phyloP scores from a whole-genome alignment of 1,140 invertebrate species.

The Caenorhabditis tropicalis region DNA sequence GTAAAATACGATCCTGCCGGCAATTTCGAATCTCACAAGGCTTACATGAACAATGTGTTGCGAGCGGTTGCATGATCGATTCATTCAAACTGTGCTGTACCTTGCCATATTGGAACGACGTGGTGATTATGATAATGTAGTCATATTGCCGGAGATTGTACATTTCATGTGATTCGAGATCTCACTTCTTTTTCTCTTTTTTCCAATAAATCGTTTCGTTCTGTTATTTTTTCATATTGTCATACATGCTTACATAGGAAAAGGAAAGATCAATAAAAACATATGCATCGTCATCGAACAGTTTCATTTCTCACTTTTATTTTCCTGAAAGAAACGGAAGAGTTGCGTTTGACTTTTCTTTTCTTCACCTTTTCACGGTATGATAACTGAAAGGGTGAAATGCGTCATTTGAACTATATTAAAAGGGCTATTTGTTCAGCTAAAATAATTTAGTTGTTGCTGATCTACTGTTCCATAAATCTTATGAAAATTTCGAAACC shows the following conservation, averaged over 20 bases:
- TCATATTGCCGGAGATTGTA: background rate
- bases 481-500: background rate
- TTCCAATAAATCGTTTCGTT: background rate
- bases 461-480: background rate
- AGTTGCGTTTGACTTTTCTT: too few relatives aligned
- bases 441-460: background rate
- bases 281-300: background rate
- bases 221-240: background rate
- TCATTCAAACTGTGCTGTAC: background rate
- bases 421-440: background rate
- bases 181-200: background rate
- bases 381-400: too few relatives aligned
- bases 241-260: background rate
- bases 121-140: background rate
- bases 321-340: too few relatives aligned
- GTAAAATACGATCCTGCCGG: constrained; percentile 58
- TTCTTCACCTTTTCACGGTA: too few relatives aligned
- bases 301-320: background rate
- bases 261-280: background rate
- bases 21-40: constrained; percentile 38
- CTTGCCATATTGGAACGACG: constrained; percentile 20
- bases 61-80: background rate
- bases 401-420: too few relatives aligned
- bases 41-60: constrained; percentile 10
- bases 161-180: background rate